Percentiles rank a stretch among this genome's conserved stretches.
Evolutionary conservation across 1,140 invertebrate species (phyloP).

Genomic region (Bombus pyrosoma): DNA sequence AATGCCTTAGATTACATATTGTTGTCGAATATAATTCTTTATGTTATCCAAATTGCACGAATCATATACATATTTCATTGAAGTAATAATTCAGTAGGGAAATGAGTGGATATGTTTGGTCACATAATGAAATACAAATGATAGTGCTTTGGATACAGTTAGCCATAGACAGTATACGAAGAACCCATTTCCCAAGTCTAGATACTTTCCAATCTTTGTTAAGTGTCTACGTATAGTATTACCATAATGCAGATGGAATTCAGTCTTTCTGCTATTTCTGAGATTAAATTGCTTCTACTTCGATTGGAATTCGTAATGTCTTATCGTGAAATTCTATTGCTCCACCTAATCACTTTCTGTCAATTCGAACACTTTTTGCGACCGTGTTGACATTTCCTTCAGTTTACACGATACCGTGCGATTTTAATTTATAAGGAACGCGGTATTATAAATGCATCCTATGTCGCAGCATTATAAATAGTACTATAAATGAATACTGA

Average conservation of each 20-base stretch:
- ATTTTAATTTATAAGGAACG: background rate
- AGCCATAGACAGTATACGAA: background rate
- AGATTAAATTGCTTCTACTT: slow-evolving; percentile 21
- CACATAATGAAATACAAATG: background rate
- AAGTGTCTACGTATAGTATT: slow-evolving; percentile 13
- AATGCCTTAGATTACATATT: no score
- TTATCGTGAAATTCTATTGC: background rate
- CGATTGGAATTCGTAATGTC: background rate
- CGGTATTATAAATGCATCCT: background rate
- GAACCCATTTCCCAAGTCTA: slow-evolving; percentile 1
- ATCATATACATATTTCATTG: background rate
- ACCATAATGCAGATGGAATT: slow-evolving; percentile 8
- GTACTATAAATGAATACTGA: no score
- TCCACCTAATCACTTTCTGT: background rate
- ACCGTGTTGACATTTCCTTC: background rate
- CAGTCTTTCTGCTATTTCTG: slow-evolving; percentile 23
- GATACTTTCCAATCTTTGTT: slow-evolving; percentile 41
- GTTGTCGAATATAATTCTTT: background rate
- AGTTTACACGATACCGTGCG: no score
- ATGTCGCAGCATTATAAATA: no score
- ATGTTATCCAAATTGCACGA: background rate
- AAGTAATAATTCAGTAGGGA: background rate
- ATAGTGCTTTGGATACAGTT: background rate
- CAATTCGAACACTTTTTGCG: background rate
- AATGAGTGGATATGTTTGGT: background rate